phyloP scores from a whole-genome alignment of 2,888 invertebrate species.

The Pecten maximus region DNA sequence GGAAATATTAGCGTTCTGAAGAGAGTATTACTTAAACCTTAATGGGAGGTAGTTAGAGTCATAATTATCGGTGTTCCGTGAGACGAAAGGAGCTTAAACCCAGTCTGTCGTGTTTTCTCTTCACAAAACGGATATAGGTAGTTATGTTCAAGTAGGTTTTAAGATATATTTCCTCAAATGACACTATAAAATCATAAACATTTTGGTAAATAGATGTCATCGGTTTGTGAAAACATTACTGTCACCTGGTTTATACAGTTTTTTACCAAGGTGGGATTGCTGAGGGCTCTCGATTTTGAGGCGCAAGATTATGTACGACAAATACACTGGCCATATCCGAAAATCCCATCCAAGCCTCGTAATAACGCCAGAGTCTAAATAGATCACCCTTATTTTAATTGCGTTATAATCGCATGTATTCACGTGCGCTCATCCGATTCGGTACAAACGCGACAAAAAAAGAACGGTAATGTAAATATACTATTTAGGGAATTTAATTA shows the following conservation, averaged over 20 bases:
- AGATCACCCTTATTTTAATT: neutral
- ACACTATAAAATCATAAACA: neutral
- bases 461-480: neutral
- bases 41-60: neutral
- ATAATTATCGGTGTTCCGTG: neutral
- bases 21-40: neutral
- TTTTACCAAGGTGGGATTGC: too few species aligned
- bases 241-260: neutral
- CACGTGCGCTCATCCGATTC: neutral
- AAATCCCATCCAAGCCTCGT: too few species aligned
- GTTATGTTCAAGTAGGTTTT: neutral
- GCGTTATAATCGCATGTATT: neutral
- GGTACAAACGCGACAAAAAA: neutral
- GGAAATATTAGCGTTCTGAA: neutral
- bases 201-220: neutral
- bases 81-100: neutral
- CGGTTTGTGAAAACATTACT: neutral
- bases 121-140: neutral
- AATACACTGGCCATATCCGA: too few species aligned
- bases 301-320: too few species aligned
- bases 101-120: neutral
- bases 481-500: neutral
- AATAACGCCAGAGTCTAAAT: too few species aligned
- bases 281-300: neutral
- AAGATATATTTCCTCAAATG: slow-evolving; percentile 3